phyloP scores from a whole-genome alignment of 2,888 invertebrate species.

The Onchidella celtica region DNA sequence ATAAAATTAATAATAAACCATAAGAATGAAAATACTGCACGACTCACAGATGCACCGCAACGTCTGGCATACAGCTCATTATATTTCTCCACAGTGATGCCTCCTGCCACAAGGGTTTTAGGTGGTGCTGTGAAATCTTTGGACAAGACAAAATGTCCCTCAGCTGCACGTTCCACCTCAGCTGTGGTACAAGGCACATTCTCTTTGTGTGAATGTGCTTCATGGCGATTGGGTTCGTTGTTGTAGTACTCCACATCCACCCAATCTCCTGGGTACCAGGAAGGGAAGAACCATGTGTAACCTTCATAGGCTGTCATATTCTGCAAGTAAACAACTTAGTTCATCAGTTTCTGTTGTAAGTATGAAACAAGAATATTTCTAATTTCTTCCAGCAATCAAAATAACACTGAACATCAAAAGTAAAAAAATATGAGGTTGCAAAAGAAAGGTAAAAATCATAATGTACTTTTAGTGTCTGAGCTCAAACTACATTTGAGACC shows the following conservation, averaged over 20 bases:
- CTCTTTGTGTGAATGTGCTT: slow-evolving; percentile 74
- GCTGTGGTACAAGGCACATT: slow-evolving; percentile 84
- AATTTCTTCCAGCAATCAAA: too few relatives aligned
- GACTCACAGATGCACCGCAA: slow-evolving; percentile 55
- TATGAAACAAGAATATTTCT: too few relatives aligned
- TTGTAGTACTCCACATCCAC: slow-evolving; percentile 83
- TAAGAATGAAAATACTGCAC: too few relatives aligned
- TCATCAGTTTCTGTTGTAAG: too few relatives aligned
- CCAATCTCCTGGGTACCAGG: slow-evolving; percentile 84
- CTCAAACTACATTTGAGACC: not conserved
- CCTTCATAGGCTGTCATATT: slow-evolving; percentile 83
- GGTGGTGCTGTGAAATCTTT: slow-evolving; percentile 86
- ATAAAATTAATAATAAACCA: too few relatives aligned
- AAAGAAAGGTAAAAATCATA: too few relatives aligned
- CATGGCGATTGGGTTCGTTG: slow-evolving; percentile 60
- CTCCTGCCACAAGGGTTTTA: slow-evolving; percentile 84
- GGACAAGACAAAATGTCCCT: slow-evolving; percentile 87
- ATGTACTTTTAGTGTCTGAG: too few relatives aligned
- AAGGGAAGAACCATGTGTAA: slow-evolving; percentile 93
- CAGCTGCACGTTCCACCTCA: slow-evolving; percentile 85
- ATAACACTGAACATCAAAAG: too few relatives aligned
- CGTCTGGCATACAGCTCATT: slow-evolving; percentile 69
- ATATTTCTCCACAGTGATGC: slow-evolving; percentile 85
- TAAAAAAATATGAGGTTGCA: too few relatives aligned
- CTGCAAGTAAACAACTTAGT: slow-evolving; percentile 66